A percentile compares a stretch with the other conserved stretches of the same genome.
Conservation (phyloP, 2,888 invertebrate genomes). For the Drosophila hamatofila region DNA sequence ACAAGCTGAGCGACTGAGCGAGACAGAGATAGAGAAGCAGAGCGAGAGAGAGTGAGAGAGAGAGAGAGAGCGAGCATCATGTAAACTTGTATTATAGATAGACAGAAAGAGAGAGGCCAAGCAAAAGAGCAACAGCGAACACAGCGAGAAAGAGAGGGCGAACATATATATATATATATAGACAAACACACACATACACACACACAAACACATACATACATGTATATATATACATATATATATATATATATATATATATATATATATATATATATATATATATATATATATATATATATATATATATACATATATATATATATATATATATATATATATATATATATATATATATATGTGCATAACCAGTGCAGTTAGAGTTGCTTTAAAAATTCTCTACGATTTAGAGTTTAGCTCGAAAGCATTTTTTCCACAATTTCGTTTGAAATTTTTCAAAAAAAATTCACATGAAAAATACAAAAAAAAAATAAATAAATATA, state of each 20-base stretch:
- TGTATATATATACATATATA: conserved; percentile 23
- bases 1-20: conserved; percentile 58
- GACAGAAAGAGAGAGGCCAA: conserved; percentile 2
- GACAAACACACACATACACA: too few relatives aligned
- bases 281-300: conserved; percentile 21
- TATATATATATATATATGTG: conserved; percentile 28
- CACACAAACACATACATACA: conserved; percentile 12
- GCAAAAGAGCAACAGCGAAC: conserved; percentile 28
- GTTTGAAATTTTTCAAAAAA: conserved; percentile 42
- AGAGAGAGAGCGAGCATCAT: conserved; percentile 3
- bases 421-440: conserved; percentile 68
- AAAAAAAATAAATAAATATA: not conserved
- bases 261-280: conserved; percentile 12
- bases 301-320: not conserved
- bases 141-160: conserved; percentile 6
- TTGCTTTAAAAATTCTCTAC: conserved; percentile 66
- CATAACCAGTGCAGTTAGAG: conserved; percentile 73
- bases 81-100: conserved; percentile 10
- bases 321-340: conserved; percentile 17
- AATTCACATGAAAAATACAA: conserved; percentile 42
- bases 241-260: conserved; percentile 22
- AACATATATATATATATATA: conserved; percentile 8
- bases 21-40: not conserved
- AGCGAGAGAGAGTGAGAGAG: too few relatives aligned
- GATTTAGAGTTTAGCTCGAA: conserved; percentile 62